A percentile compares a stretch with the other conserved stretches of the same genome.
Evolutionary conservation across 2,888 invertebrate genomes (phyloP).

Genomic region (Macaria liturata): DNA sequence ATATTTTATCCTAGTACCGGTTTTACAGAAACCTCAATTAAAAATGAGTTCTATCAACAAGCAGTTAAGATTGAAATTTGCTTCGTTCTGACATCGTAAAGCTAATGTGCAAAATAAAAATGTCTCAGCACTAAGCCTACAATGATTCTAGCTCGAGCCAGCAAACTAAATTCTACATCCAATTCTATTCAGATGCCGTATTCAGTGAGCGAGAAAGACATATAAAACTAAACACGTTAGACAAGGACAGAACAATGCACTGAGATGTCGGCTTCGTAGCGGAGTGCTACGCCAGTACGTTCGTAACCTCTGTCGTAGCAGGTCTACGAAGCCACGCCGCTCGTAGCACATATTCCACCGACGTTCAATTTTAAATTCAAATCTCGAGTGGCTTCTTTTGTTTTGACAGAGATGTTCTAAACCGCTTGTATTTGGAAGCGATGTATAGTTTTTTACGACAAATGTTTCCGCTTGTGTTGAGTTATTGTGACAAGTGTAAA

Average conservation of each 20-base stretch:
- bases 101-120: constrained; percentile 33
- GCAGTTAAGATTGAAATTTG: background rate
- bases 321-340: constrained; percentile 51
- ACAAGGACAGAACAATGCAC: constrained; percentile 31
- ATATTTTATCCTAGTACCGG: too few relatives aligned
- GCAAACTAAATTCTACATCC: constrained; percentile 61
- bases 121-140: constrained; percentile 57
- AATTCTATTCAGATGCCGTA: constrained; percentile 59
- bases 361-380: constrained; percentile 30
- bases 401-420: constrained; percentile 23
- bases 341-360: constrained; percentile 20
- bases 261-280: constrained; percentile 47
- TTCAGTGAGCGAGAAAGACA: constrained; percentile 48
- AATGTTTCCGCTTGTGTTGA: constrained; percentile 42
- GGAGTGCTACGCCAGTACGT: constrained; percentile 57
- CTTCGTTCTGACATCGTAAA: constrained; percentile 17
- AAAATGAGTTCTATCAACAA: too few relatives aligned
- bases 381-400: constrained; percentile 3
- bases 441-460: constrained; percentile 8
- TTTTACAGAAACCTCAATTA: too few relatives aligned
- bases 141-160: constrained; percentile 65
- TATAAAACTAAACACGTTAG: constrained; percentile 32
- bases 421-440: constrained; percentile 42
- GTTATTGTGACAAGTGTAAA: constrained; percentile 47
- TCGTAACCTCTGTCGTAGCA: constrained; percentile 65